These are phyloP conservation scores for Zoanthus sansibaricus DNA, from an alignment of 92 coral and sea anemone genomes.

Conservation along the genomic window DNA sequence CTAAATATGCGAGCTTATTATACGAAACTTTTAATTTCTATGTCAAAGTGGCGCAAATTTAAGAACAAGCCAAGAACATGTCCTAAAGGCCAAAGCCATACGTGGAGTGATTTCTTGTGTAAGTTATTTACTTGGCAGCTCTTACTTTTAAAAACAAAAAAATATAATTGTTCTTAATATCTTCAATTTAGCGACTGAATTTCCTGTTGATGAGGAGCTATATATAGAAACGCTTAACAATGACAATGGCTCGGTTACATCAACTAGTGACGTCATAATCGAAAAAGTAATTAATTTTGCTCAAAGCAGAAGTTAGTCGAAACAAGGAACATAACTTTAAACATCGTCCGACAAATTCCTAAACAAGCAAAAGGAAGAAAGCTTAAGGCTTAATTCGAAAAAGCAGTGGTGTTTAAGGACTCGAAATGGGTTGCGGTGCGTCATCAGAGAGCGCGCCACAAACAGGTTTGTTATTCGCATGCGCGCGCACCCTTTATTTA, in stretches of 20 bases:
- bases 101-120: too few relatives aligned
- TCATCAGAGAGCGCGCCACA: conserved; percentile 11
- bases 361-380: background rate
- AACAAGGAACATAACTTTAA: background rate
- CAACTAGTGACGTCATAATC: conserved; percentile 16
- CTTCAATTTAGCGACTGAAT: too few relatives aligned
- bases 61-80: too few relatives aligned
- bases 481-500: background rate
- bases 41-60: too few relatives aligned
- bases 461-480: background rate
- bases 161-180: too few relatives aligned
- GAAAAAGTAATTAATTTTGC: background rate
- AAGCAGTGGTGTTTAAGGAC: background rate
- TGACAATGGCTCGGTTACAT: background rate
- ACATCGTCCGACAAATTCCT: background rate
- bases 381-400: background rate
- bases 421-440: conserved; percentile 22
- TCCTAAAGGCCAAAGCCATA: too few relatives aligned
- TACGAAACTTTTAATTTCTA: too few relatives aligned
- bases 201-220: too few relatives aligned
- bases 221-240: too few relatives aligned
- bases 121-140: too few relatives aligned
- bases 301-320: background rate
- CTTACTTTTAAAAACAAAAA: too few relatives aligned
- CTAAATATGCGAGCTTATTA: too few relatives aligned